Evolutionary conservation across 2,888 invertebrate genomes (phyloP).

Genomic region (Tachina fera): DNA sequence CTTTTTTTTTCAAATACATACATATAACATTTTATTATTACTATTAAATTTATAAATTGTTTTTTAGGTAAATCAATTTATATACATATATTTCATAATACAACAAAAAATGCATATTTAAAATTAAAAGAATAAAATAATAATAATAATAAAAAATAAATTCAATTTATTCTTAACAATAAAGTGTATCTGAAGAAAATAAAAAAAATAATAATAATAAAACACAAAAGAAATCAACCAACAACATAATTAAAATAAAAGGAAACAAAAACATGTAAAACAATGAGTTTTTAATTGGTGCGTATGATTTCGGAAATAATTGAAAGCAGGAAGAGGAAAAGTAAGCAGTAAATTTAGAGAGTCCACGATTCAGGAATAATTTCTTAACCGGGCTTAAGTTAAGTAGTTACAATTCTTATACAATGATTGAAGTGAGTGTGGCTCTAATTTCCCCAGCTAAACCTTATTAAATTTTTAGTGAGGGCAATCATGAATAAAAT

Average conservation of each 20-base stretch:
- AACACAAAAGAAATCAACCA: constrained; percentile 33
- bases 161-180: constrained; percentile 81
- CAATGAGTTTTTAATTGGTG: neutral
- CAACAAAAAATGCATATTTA: constrained; percentile 71
- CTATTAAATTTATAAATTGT: constrained; percentile 74
- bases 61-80: constrained; percentile 81
- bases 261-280: constrained; percentile 49
- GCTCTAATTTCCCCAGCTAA: too few relatives aligned
- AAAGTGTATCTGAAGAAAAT: constrained; percentile 81
- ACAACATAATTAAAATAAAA: constrained; percentile 56
- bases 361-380: too few relatives aligned
- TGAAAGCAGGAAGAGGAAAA: too few relatives aligned
- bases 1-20: constrained; percentile 51
- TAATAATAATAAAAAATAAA: constrained; percentile 74
- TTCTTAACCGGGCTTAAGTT: too few relatives aligned
- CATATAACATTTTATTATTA: constrained; percentile 37
- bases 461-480: too few relatives aligned
- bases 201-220: constrained; percentile 70
- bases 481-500: too few relatives aligned
- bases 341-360: too few relatives aligned
- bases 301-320: too few relatives aligned
- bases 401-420: too few relatives aligned
- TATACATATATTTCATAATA: constrained; percentile 73
- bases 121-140: constrained; percentile 69
- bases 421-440: too few relatives aligned